Evolutionary conservation across 2,888 invertebrate species (phyloP).

Genomic region (Cantharis rustica): DNA sequence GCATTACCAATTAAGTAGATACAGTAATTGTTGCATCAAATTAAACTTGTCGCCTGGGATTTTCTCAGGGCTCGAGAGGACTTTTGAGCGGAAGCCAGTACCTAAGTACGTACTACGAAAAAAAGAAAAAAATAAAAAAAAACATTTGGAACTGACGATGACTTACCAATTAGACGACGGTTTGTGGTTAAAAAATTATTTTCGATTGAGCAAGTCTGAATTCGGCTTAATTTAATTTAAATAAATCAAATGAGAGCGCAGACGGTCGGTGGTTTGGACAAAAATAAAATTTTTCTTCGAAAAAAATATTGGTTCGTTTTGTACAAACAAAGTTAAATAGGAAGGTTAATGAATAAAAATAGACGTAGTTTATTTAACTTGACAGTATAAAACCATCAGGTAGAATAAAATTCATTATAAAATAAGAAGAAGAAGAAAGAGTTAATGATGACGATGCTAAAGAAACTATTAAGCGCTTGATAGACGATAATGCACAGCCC

Average conservation of each 20-base stretch:
- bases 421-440: conserved; percentile 5
- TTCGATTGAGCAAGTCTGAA: background rate
- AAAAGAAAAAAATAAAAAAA: no score
- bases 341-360: background rate
- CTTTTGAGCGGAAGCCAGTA: background rate
- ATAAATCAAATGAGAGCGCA: background rate
- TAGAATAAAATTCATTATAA: background rate
- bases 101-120: no score
- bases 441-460: conserved; percentile 19
- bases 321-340: background rate
- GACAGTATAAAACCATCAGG: conserved; percentile 5
- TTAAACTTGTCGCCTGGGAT: background rate
- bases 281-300: background rate
- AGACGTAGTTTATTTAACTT: background rate
- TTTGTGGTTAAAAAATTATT: background rate
- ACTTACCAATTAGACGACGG: background rate
- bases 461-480: conserved; percentile 25
- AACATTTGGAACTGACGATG: background rate
- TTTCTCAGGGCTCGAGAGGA: background rate
- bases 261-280: background rate
- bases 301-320: background rate
- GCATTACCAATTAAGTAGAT: background rate
- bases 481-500: conserved; percentile 20
- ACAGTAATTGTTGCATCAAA: background rate
- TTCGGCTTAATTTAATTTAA: background rate